Evolutionary conservation across 2,797 vertebrate genomes (phyloP).

Genomic region (Aulostomus chinensis): DNA sequence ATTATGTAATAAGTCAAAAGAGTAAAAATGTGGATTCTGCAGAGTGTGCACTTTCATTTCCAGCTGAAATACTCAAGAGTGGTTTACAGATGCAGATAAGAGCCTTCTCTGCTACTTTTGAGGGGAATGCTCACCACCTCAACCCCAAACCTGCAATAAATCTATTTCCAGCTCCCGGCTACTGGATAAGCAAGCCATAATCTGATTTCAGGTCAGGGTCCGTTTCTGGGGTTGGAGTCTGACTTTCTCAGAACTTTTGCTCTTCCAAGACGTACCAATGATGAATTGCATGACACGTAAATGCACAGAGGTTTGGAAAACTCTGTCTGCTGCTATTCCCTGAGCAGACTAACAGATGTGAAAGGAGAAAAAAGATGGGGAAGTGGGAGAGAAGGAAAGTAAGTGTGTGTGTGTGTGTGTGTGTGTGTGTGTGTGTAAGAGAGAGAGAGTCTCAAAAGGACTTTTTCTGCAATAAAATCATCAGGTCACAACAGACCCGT

Average conservation of each 20-base stretch:
- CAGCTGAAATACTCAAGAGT: too few relatives aligned
- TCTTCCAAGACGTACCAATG: conserved; percentile 67
- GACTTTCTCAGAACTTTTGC: conserved; percentile 63
- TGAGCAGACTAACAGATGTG: conserved; percentile 82
- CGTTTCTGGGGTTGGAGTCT: conserved; percentile 52
- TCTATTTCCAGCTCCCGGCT: conserved; percentile 51
- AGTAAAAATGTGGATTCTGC: too few relatives aligned
- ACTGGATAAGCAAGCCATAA: conserved; percentile 56
- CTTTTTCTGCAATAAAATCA: conserved; percentile 77
- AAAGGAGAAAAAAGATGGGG: conserved; percentile 49
- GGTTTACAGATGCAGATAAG: conserved; percentile 30
- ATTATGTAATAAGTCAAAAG: not conserved
- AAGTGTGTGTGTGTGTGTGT: conserved; percentile 24
- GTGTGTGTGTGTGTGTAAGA: conserved; percentile 16
- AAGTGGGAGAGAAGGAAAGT: conserved; percentile 57
- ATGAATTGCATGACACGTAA: conserved; percentile 80
- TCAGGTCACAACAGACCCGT: conserved; percentile 78
- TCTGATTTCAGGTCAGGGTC: conserved; percentile 60
- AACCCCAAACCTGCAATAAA: conserved; percentile 49
- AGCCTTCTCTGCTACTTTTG: conserved; percentile 20
- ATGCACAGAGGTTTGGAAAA: conserved; percentile 80
- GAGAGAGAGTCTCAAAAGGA: conserved; percentile 50
- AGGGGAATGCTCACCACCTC: conserved; percentile 25
- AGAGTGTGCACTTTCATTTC: too few relatives aligned
- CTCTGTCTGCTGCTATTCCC: conserved; percentile 75